Evolutionary conservation across 2,888 invertebrate genomes (phyloP), one percentile per base, ranked within the genome.

Genomic region (Acanthopleura granulata): DNA sequence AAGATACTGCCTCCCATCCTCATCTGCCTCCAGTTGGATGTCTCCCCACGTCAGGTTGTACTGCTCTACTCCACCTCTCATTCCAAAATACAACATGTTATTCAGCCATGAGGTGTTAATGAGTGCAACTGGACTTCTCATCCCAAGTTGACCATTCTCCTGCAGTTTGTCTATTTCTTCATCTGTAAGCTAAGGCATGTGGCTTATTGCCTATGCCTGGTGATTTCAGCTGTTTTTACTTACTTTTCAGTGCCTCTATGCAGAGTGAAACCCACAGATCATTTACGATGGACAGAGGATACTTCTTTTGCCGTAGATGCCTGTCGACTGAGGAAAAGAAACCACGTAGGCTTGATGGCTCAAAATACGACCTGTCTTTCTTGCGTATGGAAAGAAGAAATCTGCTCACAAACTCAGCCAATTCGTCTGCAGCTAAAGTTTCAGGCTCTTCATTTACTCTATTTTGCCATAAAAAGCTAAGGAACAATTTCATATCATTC

Each of bases 21-120:
- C 29, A 27, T 72, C 61, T n/a, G 27, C 18, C 18, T 25, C 27
- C 27, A 72, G 18, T 6, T 16, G 51, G 25, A 72, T 57, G 27
- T 72, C 72, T 57, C 72, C 72, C 72, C 72, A 72, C 27, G 1
- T 40, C 72, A 72, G 18, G 50, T 72, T 29, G 29, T 57, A 51
- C 18, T 3, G 16, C 29, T 49, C 12, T n/a, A 16, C 72, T n/a
- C n/a, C n/a, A n/a, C n/a, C n/a, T n/a, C n/a, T 50, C 72, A 72
- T 25, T 22, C 72, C 72, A 25, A 50, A 72, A 27, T 22, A 29
- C 16, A 72, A 16, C n/a, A n/a, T 14, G 57, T 72, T 72, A 27
- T 57, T 40, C n/a, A 72, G 30, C 51, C 72, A 72, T 22, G 51
- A 57, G 18, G 72, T 57, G 57, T 72, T 72, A n/a, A 50, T 72